A percentile compares a stretch with the other conserved stretches of the same genome.
Evolutionary conservation across 2,797 vertebrate species (phyloP).

Genomic region (Neomorphus geoffroyi): DNA sequence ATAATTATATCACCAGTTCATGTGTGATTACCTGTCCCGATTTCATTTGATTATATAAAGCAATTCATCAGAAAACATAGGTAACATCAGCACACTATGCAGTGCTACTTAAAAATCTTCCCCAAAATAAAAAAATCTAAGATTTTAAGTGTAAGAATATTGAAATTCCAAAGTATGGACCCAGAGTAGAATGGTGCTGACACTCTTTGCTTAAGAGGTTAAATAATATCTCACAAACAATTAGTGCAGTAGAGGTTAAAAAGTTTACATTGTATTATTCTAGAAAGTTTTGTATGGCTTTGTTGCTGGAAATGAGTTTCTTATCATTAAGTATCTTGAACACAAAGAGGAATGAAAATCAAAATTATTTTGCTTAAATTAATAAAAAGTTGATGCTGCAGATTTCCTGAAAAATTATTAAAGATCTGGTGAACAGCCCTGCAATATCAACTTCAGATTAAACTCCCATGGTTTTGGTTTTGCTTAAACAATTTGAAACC

Average conservation of each 20-base stretch:
- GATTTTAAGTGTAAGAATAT: background rate
- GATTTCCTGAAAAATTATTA: background rate
- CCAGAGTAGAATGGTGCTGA: background rate
- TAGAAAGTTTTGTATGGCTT: background rate
- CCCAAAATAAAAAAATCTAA: background rate
- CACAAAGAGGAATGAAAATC: background rate
- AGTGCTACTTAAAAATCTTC: background rate
- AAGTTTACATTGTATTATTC: background rate
- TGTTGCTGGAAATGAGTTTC: background rate
- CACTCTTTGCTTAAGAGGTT: background rate
- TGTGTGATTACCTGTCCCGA: background rate
- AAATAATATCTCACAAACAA: background rate
- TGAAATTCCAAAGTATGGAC: background rate
- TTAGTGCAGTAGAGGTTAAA: background rate
- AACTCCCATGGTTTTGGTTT: background rate
- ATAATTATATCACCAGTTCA: background rate
- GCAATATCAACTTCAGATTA: background rate
- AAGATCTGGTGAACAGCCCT: background rate
- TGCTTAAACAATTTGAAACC: background rate
- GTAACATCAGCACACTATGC: background rate
- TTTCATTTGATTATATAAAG: background rate
- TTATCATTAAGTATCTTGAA: background rate
- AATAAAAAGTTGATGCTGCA: background rate
- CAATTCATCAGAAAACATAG: background rate
- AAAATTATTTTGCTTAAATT: background rate